Conservation (phyloP, 2,888 invertebrate genomes). For the Heliconius charithonia region DNA sequence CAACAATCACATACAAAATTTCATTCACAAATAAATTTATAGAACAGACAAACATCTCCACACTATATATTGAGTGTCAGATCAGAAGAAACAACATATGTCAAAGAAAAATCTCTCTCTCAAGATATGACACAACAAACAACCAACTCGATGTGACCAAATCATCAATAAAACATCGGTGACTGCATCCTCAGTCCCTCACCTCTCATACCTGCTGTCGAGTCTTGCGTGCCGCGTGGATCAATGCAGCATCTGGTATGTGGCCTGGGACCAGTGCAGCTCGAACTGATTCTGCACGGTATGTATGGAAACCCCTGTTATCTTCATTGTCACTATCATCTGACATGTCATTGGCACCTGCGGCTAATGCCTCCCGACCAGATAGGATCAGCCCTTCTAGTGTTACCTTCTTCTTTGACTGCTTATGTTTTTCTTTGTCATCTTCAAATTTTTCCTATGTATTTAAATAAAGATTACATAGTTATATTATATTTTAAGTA, state of each 20-base stretch:
- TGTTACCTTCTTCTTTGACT: constrained; percentile 70
- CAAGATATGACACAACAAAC: constrained; percentile 3
- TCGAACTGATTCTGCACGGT: constrained; percentile 88
- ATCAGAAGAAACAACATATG: background rate
- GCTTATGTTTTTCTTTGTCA: constrained; percentile 55
- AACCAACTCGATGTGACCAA: background rate
- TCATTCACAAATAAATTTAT: background rate
- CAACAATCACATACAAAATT: background rate
- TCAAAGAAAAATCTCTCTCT: background rate
- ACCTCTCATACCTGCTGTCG: constrained; percentile 92
- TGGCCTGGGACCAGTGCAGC: constrained; percentile 91
- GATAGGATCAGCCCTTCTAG: constrained; percentile 87
- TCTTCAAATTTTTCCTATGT: constrained; percentile 59
- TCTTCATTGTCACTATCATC: constrained; percentile 84
- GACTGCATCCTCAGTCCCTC: constrained; percentile 86
- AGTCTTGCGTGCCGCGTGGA: constrained; percentile 97
- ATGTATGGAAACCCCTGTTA: constrained; percentile 75
- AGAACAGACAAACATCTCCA: background rate
- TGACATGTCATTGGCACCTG: constrained; percentile 86
- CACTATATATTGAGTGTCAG: background rate
- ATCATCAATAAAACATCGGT: constrained; percentile 33
- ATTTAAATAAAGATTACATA: background rate
- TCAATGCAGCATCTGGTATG: constrained; percentile 98
- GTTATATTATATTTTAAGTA: background rate
- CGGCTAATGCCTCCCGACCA: constrained; percentile 92